Base-by-base conservation (phyloP, 1,140 invertebrate species). In the Dysdera silvatica region DNA sequence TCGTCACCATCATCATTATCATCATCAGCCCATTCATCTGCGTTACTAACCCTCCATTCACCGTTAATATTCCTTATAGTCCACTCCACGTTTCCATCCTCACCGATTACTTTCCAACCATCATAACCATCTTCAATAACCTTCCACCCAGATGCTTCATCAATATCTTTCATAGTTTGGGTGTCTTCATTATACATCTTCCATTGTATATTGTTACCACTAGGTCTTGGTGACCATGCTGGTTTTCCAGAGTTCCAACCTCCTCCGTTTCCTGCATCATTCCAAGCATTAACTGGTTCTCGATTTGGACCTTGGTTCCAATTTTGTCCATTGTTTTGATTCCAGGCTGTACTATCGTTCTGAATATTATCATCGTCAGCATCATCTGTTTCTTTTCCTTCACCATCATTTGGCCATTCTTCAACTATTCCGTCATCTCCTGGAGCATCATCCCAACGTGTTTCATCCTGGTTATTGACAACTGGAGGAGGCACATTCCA, bases 141-240 rank as follows among this genome's bases (percentile, higher is more conserved):
- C 20, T 63, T 63, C 61, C 61, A 63, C 2, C 61, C 61, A 4
- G 51, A 56, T 40, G 47, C 41, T 31, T 63, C 61, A 40, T 63
- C 52, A 14, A 63, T 24, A 24, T 63, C 56, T 32, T 63, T 53
- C 61, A 63, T 63, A 2, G 61, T 63, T 23, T 56, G 23, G 20
- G 61, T 63, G 24, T 63, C 61, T 31, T 63, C 61, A 41, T 63
- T 63, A 40, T 63, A 63, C 18, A 63, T 53, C 26, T 63, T 63
- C 61, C 61, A 63, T 6, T 37, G 23, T 20, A 31, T 63, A 52
- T 56, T 55, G 52, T 10, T 23, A n/a, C n/a, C n/a, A n/a, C n/a
- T n/a, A n/a, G n/a, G n/a, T n/a, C n/a, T n/a, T n/a, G n/a, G n/a
- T n/a, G n/a, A n/a, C n/a, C n/a, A n/a, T n/a, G n/a, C n/a, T n/a